Base-by-base conservation (phyloP, 92 coral and sea anemone genomes). In the Pocillopora grandis region DNA sequence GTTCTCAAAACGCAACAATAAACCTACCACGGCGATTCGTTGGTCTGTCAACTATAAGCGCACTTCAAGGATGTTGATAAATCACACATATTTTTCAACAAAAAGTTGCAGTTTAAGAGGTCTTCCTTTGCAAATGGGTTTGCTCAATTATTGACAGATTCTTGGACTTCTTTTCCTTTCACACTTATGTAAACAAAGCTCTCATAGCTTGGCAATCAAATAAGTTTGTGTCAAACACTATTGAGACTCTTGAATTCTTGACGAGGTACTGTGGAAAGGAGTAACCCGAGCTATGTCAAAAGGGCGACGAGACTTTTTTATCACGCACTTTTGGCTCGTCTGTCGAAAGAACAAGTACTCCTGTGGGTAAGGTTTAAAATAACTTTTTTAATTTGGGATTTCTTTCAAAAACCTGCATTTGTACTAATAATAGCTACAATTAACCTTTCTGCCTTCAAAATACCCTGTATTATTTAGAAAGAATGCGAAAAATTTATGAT, bases 201-300 rank as follows among this genome's bases (percentile, higher is more conserved):
- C 84, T 64, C 81, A 94, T 85, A 76, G 81, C 87, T 79, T 92
- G 93, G 86, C 88, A 81, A 86, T 71, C 86, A 83, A 86, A 83
- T 86, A 81, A 84, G 65, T 75, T 61, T 80, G 68, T 36, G 73
- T 64, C 80, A 73, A 83, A 61, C 80, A 63, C 19, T 55, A 36
- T 58, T 71, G 19, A 20, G 58, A 59, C 42, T 55, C 76, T 71
- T 71, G 66, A 81, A 66, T 33, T 79, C 55, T 78, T 62, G 71
- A 42, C 57, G 61, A n/a, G 31, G 4, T n/a, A 58, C 66, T 75
- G 79, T 76, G 18, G 52, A 75, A 76, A 23, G 42, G 66, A 27
- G 79, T 57, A 23, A 58, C 62, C 33, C 59, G 21, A 19, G 70
- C 11, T 8, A 60, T 11, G 66, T 80, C 76, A 33, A 42, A 42